A percentile compares a stretch with the other conserved stretches of the same genome.
These are phyloP conservation scores for Rhamnusium bicolor DNA, from an alignment of 2,888 invertebrate species.

Conservation along the genomic window DNA sequence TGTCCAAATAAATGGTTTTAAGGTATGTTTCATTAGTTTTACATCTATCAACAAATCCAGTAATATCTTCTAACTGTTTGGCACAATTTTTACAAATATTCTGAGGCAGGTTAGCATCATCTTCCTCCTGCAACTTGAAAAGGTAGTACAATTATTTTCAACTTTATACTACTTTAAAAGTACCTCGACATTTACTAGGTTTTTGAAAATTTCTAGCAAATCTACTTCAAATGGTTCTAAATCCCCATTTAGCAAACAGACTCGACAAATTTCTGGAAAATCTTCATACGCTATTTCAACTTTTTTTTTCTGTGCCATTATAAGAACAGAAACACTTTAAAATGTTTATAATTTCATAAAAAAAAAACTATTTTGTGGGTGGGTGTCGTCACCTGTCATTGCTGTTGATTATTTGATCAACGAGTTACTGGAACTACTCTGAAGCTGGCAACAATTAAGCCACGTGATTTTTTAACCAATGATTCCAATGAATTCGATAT, in stretches of 20 bases:
- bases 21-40: slow-evolving; percentile 33
- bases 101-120: slow-evolving; percentile 28
- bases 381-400: neutral
- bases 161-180: neutral
- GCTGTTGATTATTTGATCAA: neutral
- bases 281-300: slow-evolving; percentile 25
- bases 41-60: slow-evolving; percentile 36
- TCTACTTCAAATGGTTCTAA: slow-evolving; percentile 36
- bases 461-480: too few relatives aligned
- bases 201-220: slow-evolving; percentile 4
- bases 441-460: too few relatives aligned
- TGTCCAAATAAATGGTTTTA: slow-evolving; percentile 22
- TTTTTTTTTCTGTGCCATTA: neutral
- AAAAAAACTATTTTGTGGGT: neutral
- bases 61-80: slow-evolving; percentile 36
- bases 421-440: neutral
- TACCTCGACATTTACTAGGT: slow-evolving; percentile 7
- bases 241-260: slow-evolving; percentile 38
- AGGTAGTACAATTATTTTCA: neutral
- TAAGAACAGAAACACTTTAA: neutral
- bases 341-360: neutral
- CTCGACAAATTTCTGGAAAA: slow-evolving; percentile 43
- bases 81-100: slow-evolving; percentile 42
- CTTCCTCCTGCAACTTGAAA: slow-evolving; percentile 13
- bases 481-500: too few relatives aligned